These are phyloP conservation scores for Pteronotus mesoamericanus DNA, from an alignment of 2,797 vertebrate species.

Conservation along the genomic window DNA sequence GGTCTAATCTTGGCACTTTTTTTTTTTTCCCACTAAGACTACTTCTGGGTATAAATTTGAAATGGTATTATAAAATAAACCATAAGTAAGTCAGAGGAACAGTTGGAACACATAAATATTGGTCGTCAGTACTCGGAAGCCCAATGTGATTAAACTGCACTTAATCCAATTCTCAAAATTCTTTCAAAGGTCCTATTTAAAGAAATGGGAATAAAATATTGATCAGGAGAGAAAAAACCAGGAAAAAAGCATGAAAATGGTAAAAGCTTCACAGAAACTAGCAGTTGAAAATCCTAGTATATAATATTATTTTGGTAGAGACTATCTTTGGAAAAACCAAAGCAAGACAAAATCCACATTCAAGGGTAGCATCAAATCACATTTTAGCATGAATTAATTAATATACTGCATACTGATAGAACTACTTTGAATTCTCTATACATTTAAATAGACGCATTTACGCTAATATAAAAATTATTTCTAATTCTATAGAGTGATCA, in stretches of 20 bases:
- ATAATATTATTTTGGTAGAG: background rate
- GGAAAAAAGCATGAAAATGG: background rate
- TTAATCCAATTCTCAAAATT: background rate
- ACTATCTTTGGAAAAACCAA: background rate
- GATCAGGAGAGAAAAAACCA: background rate
- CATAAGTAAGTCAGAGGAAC: background rate
- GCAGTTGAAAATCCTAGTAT: background rate
- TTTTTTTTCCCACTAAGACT: background rate
- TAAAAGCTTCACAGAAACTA: background rate
- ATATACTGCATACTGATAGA: background rate
- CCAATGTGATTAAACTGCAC: background rate
- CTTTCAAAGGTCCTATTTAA: background rate
- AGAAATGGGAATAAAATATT: slow-evolving; percentile 22
- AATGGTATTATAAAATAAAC: background rate
- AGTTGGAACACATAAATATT: background rate
- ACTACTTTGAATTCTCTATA: background rate
- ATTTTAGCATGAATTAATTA: background rate
- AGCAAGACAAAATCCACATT: background rate
- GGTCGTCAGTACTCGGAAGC: background rate
- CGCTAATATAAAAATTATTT: background rate
- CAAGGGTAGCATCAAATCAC: background rate
- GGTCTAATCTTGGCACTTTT: background rate
- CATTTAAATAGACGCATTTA: background rate
- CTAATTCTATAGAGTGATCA: background rate
- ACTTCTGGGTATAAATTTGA: background rate